These are phyloP conservation scores for Liparis tanakae DNA, from an alignment of 2,797 vertebrate species.

Conservation along the genomic window DNA sequence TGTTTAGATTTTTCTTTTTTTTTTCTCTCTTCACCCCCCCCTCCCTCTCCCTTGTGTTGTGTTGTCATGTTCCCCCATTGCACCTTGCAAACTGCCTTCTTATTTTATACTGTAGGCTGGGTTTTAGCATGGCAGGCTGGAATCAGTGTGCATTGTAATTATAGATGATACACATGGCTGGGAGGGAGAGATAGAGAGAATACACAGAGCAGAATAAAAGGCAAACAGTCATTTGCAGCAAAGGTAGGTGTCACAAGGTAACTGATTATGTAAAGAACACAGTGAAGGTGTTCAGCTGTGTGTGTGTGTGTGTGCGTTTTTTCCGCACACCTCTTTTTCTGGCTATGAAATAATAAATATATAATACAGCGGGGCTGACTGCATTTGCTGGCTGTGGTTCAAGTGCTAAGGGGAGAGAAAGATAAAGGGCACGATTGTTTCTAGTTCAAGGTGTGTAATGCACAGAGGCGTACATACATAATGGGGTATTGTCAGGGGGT, in stretches of 20 bases:
- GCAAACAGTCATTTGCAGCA: slow-evolving; percentile 80
- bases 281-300: slow-evolving; percentile 65
- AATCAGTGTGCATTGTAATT: slow-evolving; percentile 82
- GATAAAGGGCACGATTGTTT: slow-evolving; percentile 80
- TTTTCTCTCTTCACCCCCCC: slow-evolving; percentile 31
- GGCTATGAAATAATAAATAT: slow-evolving; percentile 67
- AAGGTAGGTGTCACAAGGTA: slow-evolving; percentile 82
- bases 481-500: slow-evolving; percentile 84
- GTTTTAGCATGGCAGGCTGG: slow-evolving; percentile 72
- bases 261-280: slow-evolving; percentile 80
- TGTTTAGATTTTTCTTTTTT: slow-evolving; percentile 59
- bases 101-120: slow-evolving; percentile 71
- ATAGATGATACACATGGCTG: slow-evolving; percentile 81
- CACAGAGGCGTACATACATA: slow-evolving; percentile 83
- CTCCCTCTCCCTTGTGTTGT: slow-evolving; percentile 55
- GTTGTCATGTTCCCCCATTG: slow-evolving; percentile 72
- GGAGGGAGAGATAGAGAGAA: slow-evolving; percentile 78
- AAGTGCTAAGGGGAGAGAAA: slow-evolving; percentile 78
- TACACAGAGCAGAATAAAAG: slow-evolving; percentile 79
- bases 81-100: slow-evolving; percentile 75
- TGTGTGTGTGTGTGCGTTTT: slow-evolving; percentile 40
- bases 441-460: slow-evolving; percentile 84
- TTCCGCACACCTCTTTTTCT: slow-evolving; percentile 42
- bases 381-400: slow-evolving; percentile 78
- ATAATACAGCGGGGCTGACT: slow-evolving; percentile 71